Percentiles rank a stretch among this genome's conserved stretches.
Evolutionary conservation across 2,888 invertebrate genomes (phyloP).

Genomic region (Crepidodera aurea): DNA sequence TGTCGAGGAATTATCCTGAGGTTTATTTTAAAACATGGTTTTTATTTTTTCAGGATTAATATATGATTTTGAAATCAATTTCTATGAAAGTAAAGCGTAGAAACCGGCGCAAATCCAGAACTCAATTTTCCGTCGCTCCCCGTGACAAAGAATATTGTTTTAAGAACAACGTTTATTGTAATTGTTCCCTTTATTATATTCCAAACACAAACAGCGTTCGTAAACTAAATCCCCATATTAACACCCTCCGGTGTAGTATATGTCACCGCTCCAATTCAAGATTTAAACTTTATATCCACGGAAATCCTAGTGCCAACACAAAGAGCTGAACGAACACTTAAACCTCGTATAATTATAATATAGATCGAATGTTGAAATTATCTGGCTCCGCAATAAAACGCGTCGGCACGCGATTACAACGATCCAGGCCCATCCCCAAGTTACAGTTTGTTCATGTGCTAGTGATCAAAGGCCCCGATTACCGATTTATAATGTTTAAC

Average conservation of each 20-base stretch:
- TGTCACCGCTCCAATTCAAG: neutral
- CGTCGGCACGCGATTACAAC: conserved; percentile 23
- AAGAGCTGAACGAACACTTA: conserved; percentile 6
- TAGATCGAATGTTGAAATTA: conserved; percentile 20
- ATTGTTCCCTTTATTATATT: no score
- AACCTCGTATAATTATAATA: conserved; percentile 8
- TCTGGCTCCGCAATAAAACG: conserved; percentile 21
- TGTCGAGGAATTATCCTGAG: no score
- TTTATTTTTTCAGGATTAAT: no score
- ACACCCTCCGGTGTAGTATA: neutral
- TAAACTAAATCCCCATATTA: neutral
- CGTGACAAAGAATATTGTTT: no score
- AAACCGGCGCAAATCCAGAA: no score
- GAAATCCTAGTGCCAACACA: neutral
- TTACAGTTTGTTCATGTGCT: conserved; percentile 28
- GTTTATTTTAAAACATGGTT: no score
- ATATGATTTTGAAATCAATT: no score
- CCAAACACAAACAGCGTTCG: no score
- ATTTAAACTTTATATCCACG: neutral
- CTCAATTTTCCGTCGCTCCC: no score
- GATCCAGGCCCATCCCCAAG: conserved; percentile 21
- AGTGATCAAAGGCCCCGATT: conserved; percentile 32
- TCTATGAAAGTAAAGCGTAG: no score
- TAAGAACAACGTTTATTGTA: no score
- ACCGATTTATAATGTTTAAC: conserved; percentile 33